Percentiles rank a stretch among this genome's conserved stretches.
These are phyloP conservation scores for Pachyrhynchus sulphureomaculatus DNA, from an alignment of 1,140 invertebrate genomes.

Conservation along the genomic window DNA sequence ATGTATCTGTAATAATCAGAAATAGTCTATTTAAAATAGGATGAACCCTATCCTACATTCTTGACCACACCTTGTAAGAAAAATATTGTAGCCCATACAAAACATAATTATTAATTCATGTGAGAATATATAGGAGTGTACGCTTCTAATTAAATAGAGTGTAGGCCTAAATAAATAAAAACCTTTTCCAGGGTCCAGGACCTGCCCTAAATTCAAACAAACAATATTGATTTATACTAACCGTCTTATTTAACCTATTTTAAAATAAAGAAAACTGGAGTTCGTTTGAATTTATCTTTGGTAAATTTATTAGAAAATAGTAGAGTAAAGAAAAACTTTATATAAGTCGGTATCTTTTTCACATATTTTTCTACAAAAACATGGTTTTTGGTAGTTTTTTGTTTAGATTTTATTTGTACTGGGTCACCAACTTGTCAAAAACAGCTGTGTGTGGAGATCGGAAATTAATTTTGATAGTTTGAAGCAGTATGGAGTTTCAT, in stretches of 20 bases:
- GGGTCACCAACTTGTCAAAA: neutral
- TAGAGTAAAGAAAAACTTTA: neutral
- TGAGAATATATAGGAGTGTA: neutral
- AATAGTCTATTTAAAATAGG: too few species aligned
- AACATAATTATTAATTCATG: neutral
- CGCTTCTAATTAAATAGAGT: conserved; percentile 8
- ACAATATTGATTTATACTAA: conserved; percentile 24
- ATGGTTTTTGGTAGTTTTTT: neutral
- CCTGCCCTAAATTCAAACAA: conserved; percentile 25
- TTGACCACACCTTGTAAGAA: neutral
- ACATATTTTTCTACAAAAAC: neutral
- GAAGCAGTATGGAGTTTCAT: too few species aligned
- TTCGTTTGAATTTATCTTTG: too few species aligned
- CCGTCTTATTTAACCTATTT: neutral
- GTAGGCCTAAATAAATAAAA: neutral
- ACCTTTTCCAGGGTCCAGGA: conserved; percentile 8
- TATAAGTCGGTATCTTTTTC: neutral
- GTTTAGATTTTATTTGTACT: too few species aligned
- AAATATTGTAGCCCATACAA: neutral
- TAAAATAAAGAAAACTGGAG: neutral
- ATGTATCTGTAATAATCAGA: too few species aligned
- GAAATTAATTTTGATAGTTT: neutral
- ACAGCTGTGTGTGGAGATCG: neutral
- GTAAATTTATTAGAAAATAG: too few species aligned
- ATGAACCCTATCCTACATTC: too few species aligned